Base-by-base conservation (phyloP, 1,140 invertebrate species). In the Metaphire vulgaris region DNA sequence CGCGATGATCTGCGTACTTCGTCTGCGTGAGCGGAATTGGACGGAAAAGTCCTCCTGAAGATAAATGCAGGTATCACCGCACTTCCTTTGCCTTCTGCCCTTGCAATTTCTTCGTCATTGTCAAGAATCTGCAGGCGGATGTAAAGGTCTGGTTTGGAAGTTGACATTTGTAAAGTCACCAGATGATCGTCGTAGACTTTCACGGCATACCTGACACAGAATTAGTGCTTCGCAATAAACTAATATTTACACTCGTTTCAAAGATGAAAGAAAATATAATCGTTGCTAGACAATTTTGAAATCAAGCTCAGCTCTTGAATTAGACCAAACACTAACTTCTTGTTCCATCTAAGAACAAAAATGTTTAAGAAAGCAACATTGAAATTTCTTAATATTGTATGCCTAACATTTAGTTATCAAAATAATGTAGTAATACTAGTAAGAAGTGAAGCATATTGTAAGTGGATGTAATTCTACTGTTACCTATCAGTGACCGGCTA, bases 141-240 rank as follows among this genome's bases (percentile, higher is more conserved):
- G 66, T 84, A 82, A 16, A 86, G 84, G 74, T 86, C 85, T 41
- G 78, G 79, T 77, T 85, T 85, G n/a, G 85, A 86, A 2, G 85
- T 85, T 33, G 80, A 80, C 69, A 86, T 70, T 78, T 86, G 85
- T 26, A 86, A 77, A 74, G 82, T 85, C n/a, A 79, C 79, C 41
- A 86, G 74, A 72, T 86, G 84, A 71, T 86, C 85, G 32, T 86
- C 85, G 28, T 75, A 78, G 21, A 86, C 83, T 70, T 83, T 85
- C 26, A 86, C 84, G 21, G 82, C 66, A 77, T 85, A 85, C 76
- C 84, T 85, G 71, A 2, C 77, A 76, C 33, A 65, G 32, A 34
- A 1, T 69, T 33, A 41, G 1, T 69, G 26, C 31, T 26, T 21
- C 29, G 26, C 21, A 16, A 73, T 30, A 1, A 29, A 30, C 1